phyloP scores from a whole-genome alignment of 2,888 invertebrate genomes.

The Tubulanus polymorphus region DNA sequence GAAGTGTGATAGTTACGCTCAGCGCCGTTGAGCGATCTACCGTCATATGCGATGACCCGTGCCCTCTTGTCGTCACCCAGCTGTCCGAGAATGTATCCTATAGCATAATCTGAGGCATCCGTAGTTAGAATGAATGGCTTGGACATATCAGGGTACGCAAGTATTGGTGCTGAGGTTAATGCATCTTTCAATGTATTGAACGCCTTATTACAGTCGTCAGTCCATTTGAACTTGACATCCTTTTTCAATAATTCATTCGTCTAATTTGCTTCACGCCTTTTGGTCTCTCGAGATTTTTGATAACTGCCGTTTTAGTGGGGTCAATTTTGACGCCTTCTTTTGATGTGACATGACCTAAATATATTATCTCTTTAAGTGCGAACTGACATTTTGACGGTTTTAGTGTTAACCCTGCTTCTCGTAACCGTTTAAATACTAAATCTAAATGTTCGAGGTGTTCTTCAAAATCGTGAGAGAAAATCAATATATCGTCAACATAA shows the following conservation, averaged over 20 bases:
- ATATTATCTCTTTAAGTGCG: constrained; percentile 15
- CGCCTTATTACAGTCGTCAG: constrained; percentile 28
- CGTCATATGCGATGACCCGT: constrained; percentile 20
- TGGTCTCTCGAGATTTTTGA: constrained; percentile 10
- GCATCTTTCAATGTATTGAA: constrained; percentile 36
- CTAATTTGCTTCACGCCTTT: too few relatives aligned
- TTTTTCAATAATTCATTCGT: constrained; percentile 33
- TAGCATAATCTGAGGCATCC: constrained; percentile 20
- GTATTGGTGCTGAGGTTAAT: constrained; percentile 21
- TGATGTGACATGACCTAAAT: constrained; percentile 20
- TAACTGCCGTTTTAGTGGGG: constrained; percentile 11
- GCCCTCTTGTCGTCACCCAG: constrained; percentile 13
- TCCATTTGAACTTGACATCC: constrained; percentile 32
- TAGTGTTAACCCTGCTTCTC: constrained; percentile 17
- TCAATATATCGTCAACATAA: constrained; percentile 25
- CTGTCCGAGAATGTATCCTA: constrained; percentile 25
- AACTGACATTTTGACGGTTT: constrained; percentile 24
- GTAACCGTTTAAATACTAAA: constrained; percentile 16
- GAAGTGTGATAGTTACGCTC: constrained; percentile 18
- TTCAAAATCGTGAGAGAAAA: constrained; percentile 17
- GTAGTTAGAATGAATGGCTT: constrained; percentile 18
- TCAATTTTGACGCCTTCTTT: constrained; percentile 20
- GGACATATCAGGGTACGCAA: constrained; percentile 22
- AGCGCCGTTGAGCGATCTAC: constrained; percentile 14
- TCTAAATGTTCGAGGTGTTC: constrained; percentile 18